Base-by-base conservation (phyloP, 2,888 invertebrate genomes). In the Dorcus parallelipipedus region DNA sequence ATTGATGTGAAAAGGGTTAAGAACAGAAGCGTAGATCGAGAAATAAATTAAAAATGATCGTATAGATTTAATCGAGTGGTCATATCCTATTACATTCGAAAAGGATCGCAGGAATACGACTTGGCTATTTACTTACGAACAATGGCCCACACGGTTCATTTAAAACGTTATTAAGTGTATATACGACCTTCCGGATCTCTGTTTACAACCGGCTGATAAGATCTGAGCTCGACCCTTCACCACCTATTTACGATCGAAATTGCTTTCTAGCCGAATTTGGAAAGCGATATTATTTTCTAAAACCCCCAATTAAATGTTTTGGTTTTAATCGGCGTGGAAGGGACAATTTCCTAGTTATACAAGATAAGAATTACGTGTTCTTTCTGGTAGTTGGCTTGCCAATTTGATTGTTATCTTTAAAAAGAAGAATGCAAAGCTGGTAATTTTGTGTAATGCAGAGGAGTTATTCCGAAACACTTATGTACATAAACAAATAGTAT, bases 131-230 rank as follows among this genome's bases (percentile, higher is more conserved):
- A 55, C 64, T 58, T 49, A 62, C 65, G 67, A 70, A 72, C 71
- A 71, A 71, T 70, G 67, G 65, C 61, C 61, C 63, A 66, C 63
- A 69, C 68, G 70, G 71, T 64, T 69, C 73, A 72, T 73, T 73
- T 72, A 72, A 73, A 71, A 65, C 67, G 71, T 71, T 72, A 73
- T 72, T 72, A 71, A 70, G 70, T 67, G 66, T 69, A 65, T 65
- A 69, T 67, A 68, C 63, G 66, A 67, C 65, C 66, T 71, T 69
- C 69, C 70, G 70, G 69, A 64, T 69, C 67, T 67, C 64, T 67
- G 67, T 70, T 70, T 70, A 69, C 68, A 66, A 50, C 58, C 54
- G 38, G 42, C 38, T 54, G 70, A 70, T 69, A 69, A 68, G 60
- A 68, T 70, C 69, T 69, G 58, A 59, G 59, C 65, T 59, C 61